Conservation (phyloP, 2,113 vertebrate genomes). For the Chlorodrepanis virens region DNA sequence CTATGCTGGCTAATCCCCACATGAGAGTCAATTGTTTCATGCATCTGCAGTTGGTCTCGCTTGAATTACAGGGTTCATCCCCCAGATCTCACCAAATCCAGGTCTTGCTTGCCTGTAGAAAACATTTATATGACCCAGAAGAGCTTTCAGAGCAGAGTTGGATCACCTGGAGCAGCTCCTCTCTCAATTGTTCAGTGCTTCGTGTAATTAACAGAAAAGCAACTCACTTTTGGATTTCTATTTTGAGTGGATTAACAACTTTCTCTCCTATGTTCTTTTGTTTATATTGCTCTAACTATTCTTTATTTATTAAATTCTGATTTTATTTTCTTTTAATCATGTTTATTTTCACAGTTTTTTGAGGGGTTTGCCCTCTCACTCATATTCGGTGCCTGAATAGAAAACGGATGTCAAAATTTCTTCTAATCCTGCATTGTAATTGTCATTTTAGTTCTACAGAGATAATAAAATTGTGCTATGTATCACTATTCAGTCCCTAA, state of each 20-base stretch:
- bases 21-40: neutral
- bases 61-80: neutral
- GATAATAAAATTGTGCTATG: neutral
- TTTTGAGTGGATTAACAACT: neutral
- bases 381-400: neutral
- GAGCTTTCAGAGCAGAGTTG: neutral
- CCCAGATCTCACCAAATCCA: neutral
- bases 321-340: neutral
- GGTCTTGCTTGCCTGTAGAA: neutral
- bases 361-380: neutral
- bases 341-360: neutral
- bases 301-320: neutral
- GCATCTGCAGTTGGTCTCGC: neutral
- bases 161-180: neutral
- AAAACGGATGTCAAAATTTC: neutral
- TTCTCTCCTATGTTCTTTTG: neutral
- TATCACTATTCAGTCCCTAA: neutral
- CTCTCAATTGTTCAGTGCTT: neutral
- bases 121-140: neutral
- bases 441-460: neutral
- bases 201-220: neutral
- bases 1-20: fast-evolving
- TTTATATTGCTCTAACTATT: neutral
- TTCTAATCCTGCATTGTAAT: neutral
- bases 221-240: fast-evolving